Base-by-base conservation (phyloP, 2,797 vertebrate species). In the Crossoptilon crossoptilon region DNA sequence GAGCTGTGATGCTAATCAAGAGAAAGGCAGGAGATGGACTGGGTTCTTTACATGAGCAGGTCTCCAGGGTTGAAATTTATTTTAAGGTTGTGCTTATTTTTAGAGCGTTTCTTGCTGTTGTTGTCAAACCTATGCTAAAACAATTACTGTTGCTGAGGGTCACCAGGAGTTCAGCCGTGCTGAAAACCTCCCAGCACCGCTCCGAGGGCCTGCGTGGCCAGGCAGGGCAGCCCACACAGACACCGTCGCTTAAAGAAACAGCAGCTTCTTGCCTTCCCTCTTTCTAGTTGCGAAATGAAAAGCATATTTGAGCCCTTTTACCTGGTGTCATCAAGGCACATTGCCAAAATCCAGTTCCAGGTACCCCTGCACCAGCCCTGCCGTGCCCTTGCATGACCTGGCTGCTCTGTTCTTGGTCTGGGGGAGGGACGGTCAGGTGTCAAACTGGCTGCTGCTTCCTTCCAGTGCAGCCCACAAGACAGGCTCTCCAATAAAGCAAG, bases 41-140 rank as follows among this genome's bases (percentile, higher is more conserved):
- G 93, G 94, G 91, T 96, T 94, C 93, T 91, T 94, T 94, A 94
- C 43, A 53, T 51, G 82, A 94, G 87, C 43, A 39, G 66, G 62
- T 95, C 94, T 96, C 93, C 41, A 71, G 96, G 85, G 90, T 76
- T 96, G 93, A 96, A 92, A 95, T 93, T 93, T 97, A 97, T 97
- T 97, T 97, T 96, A 96, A 97, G 89, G 87, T 84, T 69, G 81
- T 86, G 90, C 90, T 96, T 97, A 94, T 97, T 97, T 97, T 97
- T 91, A 95, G 94, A 95, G 88, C 63, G 59, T 91, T 93, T 72
- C 71, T 96, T 93, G 96, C 95, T 93, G 82, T 90, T 97, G 95
- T 97, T 97, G 88, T 96, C 96, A 92, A 96, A 94, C 90, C 96
- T 95, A 90, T 96, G 97, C 93, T 97, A 97, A 98, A 98, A 96